These are phyloP conservation scores for Limnephilus rhombicus DNA, from an alignment of 2,888 invertebrate genomes.

Conservation along the genomic window DNA sequence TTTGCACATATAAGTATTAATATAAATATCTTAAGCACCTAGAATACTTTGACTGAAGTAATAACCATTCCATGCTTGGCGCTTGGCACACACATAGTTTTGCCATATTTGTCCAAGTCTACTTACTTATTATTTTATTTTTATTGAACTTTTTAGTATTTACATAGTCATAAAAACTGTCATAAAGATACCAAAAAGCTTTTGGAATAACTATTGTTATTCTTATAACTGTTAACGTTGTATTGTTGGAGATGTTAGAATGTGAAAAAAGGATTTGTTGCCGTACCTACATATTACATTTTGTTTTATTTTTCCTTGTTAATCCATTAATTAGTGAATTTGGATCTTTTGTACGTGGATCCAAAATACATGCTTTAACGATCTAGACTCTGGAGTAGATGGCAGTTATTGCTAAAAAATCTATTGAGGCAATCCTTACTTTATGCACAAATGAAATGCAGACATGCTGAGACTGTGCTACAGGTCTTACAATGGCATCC, in stretches of 20 bases:
- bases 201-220: slow-evolving; percentile 36
- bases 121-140: neutral
- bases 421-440: no score
- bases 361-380: no score
- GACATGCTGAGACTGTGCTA: no score
- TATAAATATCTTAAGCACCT: slow-evolving; percentile 2
- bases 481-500: no score
- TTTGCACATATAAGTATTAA: slow-evolving; percentile 6
- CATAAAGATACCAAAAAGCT: neutral
- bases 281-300: slow-evolving; percentile 15
- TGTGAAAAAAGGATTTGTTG: slow-evolving; percentile 29
- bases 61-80: neutral
- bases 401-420: no score
- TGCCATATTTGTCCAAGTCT: slow-evolving; percentile 20
- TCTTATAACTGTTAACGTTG: slow-evolving; percentile 16
- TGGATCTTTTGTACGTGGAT: no score
- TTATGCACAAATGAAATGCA: no score
- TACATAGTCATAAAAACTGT: neutral
- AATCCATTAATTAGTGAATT: no score
- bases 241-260: slow-evolving; percentile 28
- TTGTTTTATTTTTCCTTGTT: neutral
- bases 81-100: slow-evolving; percentile 5
- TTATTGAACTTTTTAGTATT: neutral
- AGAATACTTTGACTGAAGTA: slow-evolving; percentile 10
- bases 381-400: no score